A percentile compares a stretch with the other conserved stretches of the same genome.
phyloP scores from a whole-genome alignment of 2,797 vertebrate genomes.

The Coluber constrictor region DNA sequence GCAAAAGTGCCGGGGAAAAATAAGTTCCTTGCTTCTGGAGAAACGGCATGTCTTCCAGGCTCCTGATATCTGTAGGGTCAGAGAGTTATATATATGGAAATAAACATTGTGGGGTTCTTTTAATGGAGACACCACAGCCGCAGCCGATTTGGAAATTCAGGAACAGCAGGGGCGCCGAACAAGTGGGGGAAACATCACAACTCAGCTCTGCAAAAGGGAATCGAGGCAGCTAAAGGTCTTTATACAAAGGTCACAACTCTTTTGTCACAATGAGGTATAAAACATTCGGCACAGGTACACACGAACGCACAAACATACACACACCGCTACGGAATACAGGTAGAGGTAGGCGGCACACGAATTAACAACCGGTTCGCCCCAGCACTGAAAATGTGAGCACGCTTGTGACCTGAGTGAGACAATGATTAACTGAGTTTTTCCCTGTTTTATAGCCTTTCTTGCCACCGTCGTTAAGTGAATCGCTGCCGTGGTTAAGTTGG shows the following conservation, averaged over 20 bases:
- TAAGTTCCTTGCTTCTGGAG: background rate
- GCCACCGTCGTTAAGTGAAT: no score
- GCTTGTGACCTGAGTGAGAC: no score
- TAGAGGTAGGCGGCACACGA: no score
- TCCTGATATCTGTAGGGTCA: background rate
- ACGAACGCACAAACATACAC: background rate
- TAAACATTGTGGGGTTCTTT: background rate
- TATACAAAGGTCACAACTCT: background rate
- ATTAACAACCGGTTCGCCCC: no score
- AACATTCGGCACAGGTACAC: background rate
- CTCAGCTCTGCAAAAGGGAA: background rate
- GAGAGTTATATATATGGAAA: background rate
- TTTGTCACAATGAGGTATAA: background rate
- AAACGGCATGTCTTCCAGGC: no score
- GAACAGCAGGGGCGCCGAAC: background rate
- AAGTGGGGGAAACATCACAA: background rate
- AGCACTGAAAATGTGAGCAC: no score
- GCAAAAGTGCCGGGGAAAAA: background rate
- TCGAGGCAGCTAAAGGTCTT: background rate
- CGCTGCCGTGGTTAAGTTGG: no score
- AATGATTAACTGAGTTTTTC: no score
- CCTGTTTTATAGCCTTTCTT: accelerated
- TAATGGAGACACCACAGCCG: background rate
- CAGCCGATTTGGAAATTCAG: no score
- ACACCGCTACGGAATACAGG: background rate